Evolutionary conservation across 2,797 vertebrate genomes (phyloP).

Genomic region (Sebastes matsubarae): DNA sequence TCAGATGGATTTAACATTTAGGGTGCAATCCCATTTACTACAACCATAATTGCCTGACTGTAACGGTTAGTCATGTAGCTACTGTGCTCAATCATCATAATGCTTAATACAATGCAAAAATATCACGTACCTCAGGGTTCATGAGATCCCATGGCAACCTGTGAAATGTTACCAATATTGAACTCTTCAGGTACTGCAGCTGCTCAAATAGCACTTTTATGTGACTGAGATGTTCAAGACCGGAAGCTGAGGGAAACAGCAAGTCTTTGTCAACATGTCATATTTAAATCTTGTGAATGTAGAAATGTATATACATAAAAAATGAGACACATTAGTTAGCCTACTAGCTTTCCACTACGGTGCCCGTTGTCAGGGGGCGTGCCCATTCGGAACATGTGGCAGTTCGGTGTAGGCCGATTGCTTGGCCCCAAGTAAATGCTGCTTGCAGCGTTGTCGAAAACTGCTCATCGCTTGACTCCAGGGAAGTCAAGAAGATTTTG

Average conservation of each 20-base stretch:
- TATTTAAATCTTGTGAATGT: neutral
- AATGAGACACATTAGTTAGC: neutral
- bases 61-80: neutral
- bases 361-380: neutral
- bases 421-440: neutral
- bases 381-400: neutral
- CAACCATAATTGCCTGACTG: neutral
- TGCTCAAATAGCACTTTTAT: neutral
- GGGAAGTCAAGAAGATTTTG: too few species aligned
- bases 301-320: neutral
- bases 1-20: conserved; percentile 18
- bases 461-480: too few species aligned
- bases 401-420: neutral
- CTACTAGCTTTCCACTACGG: neutral
- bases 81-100: neutral
- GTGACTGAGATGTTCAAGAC: neutral
- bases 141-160: neutral
- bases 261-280: neutral
- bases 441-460: neutral
- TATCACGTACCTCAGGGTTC: neutral
- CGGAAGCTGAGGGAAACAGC: neutral
- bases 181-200: neutral
- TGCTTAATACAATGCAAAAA: neutral
- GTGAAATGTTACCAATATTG: neutral
- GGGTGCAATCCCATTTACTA: neutral